Base-by-base conservation (phyloP, 2,797 vertebrate genomes). In the Parauchenoglanis punctatus region DNA sequence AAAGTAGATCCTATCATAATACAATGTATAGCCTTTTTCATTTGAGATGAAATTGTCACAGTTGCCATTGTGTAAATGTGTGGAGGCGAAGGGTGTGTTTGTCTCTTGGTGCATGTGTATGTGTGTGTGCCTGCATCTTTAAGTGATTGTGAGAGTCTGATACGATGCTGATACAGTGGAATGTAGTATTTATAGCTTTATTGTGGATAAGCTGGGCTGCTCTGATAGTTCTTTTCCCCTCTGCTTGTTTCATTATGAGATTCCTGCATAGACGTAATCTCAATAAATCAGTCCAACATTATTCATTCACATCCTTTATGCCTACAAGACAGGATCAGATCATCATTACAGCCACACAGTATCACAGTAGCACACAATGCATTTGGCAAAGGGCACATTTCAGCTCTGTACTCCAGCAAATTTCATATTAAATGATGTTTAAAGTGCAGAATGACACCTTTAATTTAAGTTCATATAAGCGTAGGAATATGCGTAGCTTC, bases 201-300 rank as follows among this genome's bases (percentile, higher is more conserved):
- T 94, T 96, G 97, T 97, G 97, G 96, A 97, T 97, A 97, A 96
- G 97, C 97, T 97, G 97, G 96, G 97, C 96, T 94, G 95, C 95
- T 95, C 95, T 98, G 97, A 98, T 98, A 97, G 97, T 96, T 52
- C 44, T 83, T 83, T 83, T 83, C 81, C 63, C 63, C 46, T 83
- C 63, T 67, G 46, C 63, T 83, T 83, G 61, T 96, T 95, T 96
- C 96, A 97, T 98, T 97, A 98, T 97, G 97, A 83, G 81, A 83
- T 68, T 83, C 81, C 17, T 59, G 23, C 68, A 70, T 18, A 40
- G 61, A 52, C 18, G 15, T 81, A 10, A 70, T 40, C 25, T 40
- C 83, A 83, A 52, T 83, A 67, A 67, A 83, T 83, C 81, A 65
- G 25, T 65, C 40, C 61, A 81, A 10, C 85, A 86, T 88, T 58